These are phyloP conservation scores for Ephydatia muelleri DNA, from an alignment of 37 sponge, comb jelly and placozoan species.

Conservation along the genomic window DNA sequence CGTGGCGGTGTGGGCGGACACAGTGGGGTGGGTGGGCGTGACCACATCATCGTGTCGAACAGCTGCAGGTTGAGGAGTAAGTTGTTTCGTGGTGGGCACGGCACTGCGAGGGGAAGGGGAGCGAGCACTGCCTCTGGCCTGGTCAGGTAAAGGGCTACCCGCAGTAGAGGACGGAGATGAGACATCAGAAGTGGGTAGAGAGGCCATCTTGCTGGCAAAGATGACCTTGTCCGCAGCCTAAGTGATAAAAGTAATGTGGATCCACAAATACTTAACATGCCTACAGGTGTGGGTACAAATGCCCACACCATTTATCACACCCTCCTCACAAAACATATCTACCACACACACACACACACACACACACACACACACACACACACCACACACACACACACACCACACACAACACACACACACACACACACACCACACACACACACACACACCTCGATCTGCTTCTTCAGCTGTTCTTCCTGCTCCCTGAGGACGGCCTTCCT, in stretches of 20 bases:
- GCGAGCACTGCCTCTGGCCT: background rate
- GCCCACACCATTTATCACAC: too few relatives aligned
- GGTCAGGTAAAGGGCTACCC: background rate
- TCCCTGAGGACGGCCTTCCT: conserved; percentile 47
- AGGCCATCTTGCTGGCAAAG: background rate
- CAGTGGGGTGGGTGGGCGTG: background rate
- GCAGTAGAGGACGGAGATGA: background rate
- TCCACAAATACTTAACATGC: too few relatives aligned
- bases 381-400: background rate
- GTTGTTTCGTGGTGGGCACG: background rate
- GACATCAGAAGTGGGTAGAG: background rate
- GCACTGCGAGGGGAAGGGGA: too few relatives aligned
- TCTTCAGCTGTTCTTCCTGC: conserved; percentile 66
- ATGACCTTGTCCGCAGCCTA: background rate
- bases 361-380: background rate
- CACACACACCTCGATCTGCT: conserved; percentile 50
- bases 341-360: background rate
- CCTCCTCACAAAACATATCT: too few relatives aligned
- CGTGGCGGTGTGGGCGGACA: too few relatives aligned
- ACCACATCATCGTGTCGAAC: background rate
- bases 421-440: background rate
- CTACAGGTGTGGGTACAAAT: too few relatives aligned
- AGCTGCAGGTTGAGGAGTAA: background rate
- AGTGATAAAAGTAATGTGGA: background rate
- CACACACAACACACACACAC: background rate